A percentile compares a stretch with the other conserved stretches of the same genome.
phyloP scores from a whole-genome alignment of 2,113 vertebrate genomes.

The human region DNA sequence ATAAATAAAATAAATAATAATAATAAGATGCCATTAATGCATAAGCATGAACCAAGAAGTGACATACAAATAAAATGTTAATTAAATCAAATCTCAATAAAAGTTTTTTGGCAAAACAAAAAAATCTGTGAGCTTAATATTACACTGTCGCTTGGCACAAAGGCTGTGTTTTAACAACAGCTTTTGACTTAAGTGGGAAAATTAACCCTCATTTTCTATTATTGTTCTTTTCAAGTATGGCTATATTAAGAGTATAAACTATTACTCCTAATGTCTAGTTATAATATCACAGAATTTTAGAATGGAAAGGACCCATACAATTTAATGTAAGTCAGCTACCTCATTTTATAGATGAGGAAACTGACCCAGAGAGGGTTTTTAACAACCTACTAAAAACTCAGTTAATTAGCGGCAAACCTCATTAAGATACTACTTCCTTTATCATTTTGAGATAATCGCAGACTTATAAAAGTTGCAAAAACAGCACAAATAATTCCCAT shows the following conservation, averaged over 20 bases:
- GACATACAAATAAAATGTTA: background rate
- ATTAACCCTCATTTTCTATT: slow-evolving; percentile 42
- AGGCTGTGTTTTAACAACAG: background rate
- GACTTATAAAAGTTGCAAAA: background rate
- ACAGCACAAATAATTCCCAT: background rate
- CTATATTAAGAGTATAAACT: background rate
- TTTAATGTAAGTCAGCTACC: background rate
- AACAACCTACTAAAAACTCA: background rate
- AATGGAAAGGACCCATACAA: background rate
- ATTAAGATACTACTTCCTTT: background rate
- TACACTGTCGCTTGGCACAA: background rate
- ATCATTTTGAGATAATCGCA: background rate
- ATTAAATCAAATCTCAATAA: slow-evolving; percentile 31
- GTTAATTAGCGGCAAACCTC: background rate
- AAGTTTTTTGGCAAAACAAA: background rate
- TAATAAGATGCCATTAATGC: background rate
- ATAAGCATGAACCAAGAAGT: background rate
- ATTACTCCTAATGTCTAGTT: background rate
- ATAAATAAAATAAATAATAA: no score
- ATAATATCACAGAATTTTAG: background rate
- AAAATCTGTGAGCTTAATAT: background rate
- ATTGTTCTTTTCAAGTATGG: background rate
- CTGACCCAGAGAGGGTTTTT: background rate
- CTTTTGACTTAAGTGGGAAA: slow-evolving; percentile 3
- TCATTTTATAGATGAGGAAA: background rate